phyloP scores from a whole-genome alignment of 2,888 invertebrate species.

The Neoaliturus tenellus region DNA sequence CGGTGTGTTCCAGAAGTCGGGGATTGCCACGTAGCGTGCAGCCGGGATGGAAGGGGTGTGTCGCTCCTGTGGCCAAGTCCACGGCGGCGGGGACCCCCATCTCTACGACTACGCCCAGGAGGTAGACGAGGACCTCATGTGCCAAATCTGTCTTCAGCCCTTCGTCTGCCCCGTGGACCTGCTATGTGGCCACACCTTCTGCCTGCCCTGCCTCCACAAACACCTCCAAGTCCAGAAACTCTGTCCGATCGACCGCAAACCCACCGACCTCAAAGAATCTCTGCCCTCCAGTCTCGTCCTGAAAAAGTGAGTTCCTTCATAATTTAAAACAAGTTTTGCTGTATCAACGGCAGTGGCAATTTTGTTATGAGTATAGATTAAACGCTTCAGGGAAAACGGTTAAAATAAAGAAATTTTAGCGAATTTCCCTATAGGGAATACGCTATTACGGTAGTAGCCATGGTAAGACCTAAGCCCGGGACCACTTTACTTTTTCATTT shows the following conservation, averaged over 20 bases:
- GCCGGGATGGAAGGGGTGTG: conserved; percentile 30
- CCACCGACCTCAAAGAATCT: conserved; percentile 11
- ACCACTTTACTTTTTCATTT: too few relatives aligned
- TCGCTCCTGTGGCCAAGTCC: conserved; percentile 16
- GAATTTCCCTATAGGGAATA: too few relatives aligned
- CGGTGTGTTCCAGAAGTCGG: conserved; percentile 24
- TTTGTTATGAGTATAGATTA: too few relatives aligned
- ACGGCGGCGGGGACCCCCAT: conserved; percentile 21
- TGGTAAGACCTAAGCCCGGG: too few relatives aligned
- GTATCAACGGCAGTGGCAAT: too few relatives aligned
- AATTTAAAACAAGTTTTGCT: too few relatives aligned
- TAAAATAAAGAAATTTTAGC: too few relatives aligned
- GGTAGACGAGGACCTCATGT: conserved; percentile 44
- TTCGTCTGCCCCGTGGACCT: conserved; percentile 39
- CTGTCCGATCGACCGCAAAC: conserved; percentile 25
- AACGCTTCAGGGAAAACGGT: too few relatives aligned
- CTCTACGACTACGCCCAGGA: conserved; percentile 46
- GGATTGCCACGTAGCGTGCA: not conserved
- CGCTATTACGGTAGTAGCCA: too few relatives aligned
- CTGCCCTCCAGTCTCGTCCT: conserved; percentile 37
- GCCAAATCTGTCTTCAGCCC: conserved; percentile 42
- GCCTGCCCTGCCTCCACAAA: conserved; percentile 36
- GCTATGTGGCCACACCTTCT: conserved; percentile 42
- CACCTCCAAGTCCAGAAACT: conserved; percentile 40
- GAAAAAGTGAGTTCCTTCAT: conserved; percentile 44